Evolutionary conservation across 2,888 invertebrate species (phyloP), one percentile per base, ranked within the genome.

Genomic region (Apeira syringaria): DNA sequence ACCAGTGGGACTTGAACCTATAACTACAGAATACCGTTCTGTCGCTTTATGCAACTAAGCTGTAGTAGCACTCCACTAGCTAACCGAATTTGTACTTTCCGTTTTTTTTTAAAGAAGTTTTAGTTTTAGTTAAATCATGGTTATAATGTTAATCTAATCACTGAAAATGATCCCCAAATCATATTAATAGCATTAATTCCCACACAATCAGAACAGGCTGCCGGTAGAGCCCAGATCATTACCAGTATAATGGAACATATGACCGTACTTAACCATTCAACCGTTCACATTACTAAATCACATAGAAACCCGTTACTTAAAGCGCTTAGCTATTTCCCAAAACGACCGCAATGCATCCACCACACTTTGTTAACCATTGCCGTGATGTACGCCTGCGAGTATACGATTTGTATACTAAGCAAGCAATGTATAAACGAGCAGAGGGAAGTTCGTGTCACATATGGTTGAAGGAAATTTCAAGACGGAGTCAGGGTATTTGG

Each of bases 401-500:
- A 15, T 15, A 2, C 15, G 4, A 15, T 2, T 15, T 4, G 2
- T 20, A 20, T 20, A 7, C 20, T 5, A 32, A 53, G 11, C 18
- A 15, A 17, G 59, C 55, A 47, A 53, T 68, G 62, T 44, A 48
- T 48, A 11, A 2, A 3, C 3, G 20, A 38, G 24, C 29, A 5
- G 29, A 20, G 25, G 37, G 47, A 45, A 33, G 27, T 7, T 36
- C 51, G 33, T 28, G 36, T 42, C 34, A 32, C 45, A 22, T 18
- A 29, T 46, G 44, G 40, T 42, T 46, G 40, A 31, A 44, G 47
- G 45, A 34, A 44, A 51, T 38, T 56, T 40, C 46, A 59, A 64
- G 62, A 50, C 44, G 42, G 61, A 66, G 64, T 59, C 54, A 63
- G 51, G 59, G 62, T 68, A 68, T 69, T 72, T 63, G 58, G 63